phyloP scores from a whole-genome alignment of 1,140 invertebrate genomes.

The Drosophila truncata region DNA sequence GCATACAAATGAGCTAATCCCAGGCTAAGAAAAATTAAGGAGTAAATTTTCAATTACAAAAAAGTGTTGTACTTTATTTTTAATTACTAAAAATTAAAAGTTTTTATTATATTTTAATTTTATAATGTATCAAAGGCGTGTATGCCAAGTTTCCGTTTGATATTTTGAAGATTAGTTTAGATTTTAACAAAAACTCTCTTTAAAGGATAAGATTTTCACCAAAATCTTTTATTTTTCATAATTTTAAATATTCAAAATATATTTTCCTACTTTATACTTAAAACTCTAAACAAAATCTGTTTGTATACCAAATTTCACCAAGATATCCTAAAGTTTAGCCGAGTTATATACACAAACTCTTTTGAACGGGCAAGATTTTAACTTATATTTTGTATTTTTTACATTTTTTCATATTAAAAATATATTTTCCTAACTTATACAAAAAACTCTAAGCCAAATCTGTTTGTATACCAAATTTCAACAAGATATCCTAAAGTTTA shows the following conservation, averaged over 20 bases:
- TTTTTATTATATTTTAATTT: too few relatives aligned
- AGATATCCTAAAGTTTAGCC: not conserved
- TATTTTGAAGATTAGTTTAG: not conserved
- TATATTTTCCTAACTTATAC: not conserved
- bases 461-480: not conserved
- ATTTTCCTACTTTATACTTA: not conserved
- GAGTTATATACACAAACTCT: not conserved
- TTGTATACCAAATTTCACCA: not conserved
- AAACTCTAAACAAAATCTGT: too few relatives aligned
- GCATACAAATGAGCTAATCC: not conserved
- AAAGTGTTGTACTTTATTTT: not conserved
- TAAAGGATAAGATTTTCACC: not conserved
- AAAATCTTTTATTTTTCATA: not conserved
- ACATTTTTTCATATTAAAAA: not conserved
- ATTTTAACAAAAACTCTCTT: not conserved
- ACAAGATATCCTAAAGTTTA: not conserved
- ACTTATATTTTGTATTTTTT: too few relatives aligned
- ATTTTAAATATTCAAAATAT: not conserved
- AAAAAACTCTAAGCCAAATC: too few relatives aligned
- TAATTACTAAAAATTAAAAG: too few relatives aligned
- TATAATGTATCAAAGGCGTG: too few relatives aligned
- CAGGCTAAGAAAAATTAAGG: not conserved
- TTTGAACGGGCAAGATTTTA: too few relatives aligned
- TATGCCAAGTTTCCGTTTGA: not conserved
- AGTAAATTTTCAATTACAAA: not conserved